These are phyloP conservation scores for Heterodera filipjevi DNA, from an alignment of 2,888 invertebrate species.

Conservation along the genomic window DNA sequence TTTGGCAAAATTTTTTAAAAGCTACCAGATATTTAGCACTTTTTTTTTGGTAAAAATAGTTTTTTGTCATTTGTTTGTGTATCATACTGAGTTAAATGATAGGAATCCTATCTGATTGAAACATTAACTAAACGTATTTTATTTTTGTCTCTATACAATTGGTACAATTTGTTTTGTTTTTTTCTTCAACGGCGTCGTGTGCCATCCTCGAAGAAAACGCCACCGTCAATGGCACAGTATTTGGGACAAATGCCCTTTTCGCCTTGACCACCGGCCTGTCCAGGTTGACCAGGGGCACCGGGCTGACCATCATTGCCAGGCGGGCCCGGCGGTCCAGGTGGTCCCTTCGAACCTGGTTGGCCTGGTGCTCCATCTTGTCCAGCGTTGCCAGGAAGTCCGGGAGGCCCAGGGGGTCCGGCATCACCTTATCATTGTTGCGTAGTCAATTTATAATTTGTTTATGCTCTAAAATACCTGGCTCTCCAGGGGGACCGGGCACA, in stretches of 20 bases:
- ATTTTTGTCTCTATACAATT: too few species aligned
- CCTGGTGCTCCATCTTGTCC: slow-evolving; percentile 40
- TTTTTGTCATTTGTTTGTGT: too few species aligned
- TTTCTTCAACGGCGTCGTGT: slow-evolving; percentile 41
- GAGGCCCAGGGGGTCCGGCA: slow-evolving; percentile 54
- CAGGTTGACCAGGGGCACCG: slow-evolving; percentile 42
- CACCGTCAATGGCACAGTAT: slow-evolving; percentile 62
- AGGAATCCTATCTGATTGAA: too few species aligned
- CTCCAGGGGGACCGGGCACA: slow-evolving; percentile 42
- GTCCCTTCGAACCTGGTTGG: slow-evolving; percentile 54
- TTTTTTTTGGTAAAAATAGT: too few species aligned
- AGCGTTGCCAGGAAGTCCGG: slow-evolving; percentile 56
- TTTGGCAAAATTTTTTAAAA: too few species aligned
- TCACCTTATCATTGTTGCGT: slow-evolving; percentile 40
- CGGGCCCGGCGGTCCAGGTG: slow-evolving; percentile 51
- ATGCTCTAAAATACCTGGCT: slow-evolving; percentile 19
- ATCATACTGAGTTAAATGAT: too few species aligned
- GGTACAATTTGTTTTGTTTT: neutral
- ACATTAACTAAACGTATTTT: too few species aligned
- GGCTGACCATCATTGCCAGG: slow-evolving; percentile 48
- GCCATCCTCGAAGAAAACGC: slow-evolving; percentile 65
- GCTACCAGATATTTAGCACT: too few species aligned
- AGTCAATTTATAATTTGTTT: neutral
- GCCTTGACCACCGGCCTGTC: slow-evolving; percentile 45
- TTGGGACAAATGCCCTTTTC: slow-evolving; percentile 63